Conservation (phyloP, 2,797 vertebrate genomes). For the Cirrhinus molitorella region DNA sequence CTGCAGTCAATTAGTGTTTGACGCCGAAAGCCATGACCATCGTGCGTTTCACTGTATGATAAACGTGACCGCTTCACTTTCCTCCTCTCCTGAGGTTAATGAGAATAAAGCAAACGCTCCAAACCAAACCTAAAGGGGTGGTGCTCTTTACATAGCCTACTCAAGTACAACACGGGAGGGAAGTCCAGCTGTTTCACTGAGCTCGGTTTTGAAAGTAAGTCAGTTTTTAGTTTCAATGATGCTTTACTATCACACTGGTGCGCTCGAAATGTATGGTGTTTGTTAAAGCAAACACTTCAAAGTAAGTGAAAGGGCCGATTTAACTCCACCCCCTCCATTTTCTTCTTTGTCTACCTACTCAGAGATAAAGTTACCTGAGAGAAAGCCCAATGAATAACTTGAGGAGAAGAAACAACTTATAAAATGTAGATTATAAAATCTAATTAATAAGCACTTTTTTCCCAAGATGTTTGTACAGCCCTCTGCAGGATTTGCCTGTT, state of each 20-base stretch:
- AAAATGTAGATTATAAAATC: neutral
- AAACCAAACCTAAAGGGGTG: conserved; percentile 38
- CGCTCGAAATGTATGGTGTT: neutral
- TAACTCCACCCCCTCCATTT: conserved; percentile 45
- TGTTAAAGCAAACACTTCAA: neutral
- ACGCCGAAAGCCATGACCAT: conserved; percentile 1
- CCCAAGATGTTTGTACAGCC: neutral
- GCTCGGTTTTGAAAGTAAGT: neutral
- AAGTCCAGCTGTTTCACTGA: neutral
- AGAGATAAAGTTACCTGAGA: conserved; percentile 47
- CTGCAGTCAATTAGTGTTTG: conserved; percentile 10
- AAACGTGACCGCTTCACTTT: conserved; percentile 6
- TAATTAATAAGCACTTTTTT: neutral
- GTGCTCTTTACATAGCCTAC: conserved; percentile 24
- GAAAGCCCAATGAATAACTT: neutral
- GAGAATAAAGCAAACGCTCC: conserved; percentile 12
- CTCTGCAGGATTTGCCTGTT: neutral
- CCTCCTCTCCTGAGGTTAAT: conserved; percentile 9
- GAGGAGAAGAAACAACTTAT: neutral
- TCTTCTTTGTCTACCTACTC: conserved; percentile 43
- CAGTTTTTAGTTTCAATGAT: neutral
- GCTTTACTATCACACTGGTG: neutral
- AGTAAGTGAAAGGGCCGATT: neutral
- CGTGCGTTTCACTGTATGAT: neutral
- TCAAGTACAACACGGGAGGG: neutral